Evolutionary conservation across 2,113 vertebrate genomes (phyloP), one percentile per base, ranked within the genome.

Genomic region (Cyanoliseus patagonus): DNA sequence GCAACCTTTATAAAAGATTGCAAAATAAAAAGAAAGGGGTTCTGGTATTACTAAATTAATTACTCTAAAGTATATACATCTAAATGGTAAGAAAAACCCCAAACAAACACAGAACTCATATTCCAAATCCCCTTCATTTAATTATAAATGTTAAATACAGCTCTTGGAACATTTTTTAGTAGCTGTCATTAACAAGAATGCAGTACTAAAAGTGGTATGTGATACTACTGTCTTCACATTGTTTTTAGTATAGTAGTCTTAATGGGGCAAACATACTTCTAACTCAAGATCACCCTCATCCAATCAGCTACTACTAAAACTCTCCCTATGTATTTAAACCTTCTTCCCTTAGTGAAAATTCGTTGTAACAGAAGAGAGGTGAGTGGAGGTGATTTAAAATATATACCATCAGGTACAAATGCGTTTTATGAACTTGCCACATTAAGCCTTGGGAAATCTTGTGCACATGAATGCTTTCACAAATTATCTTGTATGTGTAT

Each of bases 361-460:
- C 52, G 47, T 22, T 11, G 27, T 59, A 87, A 49, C 28, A 86
- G 75, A 70, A 70, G 41, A 76, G 82, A 73, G 63, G 47, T 55
- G 62, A 83, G 76, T 52, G 39, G 15, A 53, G 39, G 47, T 46
- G 66, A 31, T 86, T 47, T 9, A 51, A 88, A 95, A 92, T 55
- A 62, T 19, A 46, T 77, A 39, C 59, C 39, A 66, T 69, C 70
- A 82, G 42, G 39, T 39, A 52, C 63, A 67, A 87, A 55, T 85
- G 61, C 53, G 35, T 83, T 95, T 93, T 90, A 83, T 92, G 75
- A 77, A 57, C 75, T 79, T 62, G 82, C 76, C 89, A 73, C 57
- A 81, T 1, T 4, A 86, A 94, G 88, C 88, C 84, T 83, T 92
- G 74, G 64, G 92, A 94, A 90, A 94, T 92, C 84, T 94, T 84